Base-by-base conservation (phyloP, 2,113 vertebrate species). In the Hepsetus odoe region DNA sequence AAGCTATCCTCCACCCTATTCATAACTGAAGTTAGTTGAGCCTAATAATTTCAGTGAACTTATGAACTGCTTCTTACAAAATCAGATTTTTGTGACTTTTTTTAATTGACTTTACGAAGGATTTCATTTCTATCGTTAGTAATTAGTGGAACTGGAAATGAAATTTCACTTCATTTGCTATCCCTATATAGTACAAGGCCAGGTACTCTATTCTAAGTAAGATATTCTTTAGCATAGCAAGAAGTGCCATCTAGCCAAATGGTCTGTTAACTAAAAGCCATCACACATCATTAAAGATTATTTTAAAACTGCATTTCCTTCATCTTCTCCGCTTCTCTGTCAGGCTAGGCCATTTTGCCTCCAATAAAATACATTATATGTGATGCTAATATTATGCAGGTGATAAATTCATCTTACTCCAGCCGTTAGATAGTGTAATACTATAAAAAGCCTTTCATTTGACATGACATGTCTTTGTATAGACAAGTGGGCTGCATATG, bases 371-470 rank as follows among this genome's bases (percentile, higher is more conserved):
- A 69, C 75, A 69, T 76, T 58, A 32, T 35, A 32, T 9, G 13
- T 22, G 55, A 69, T 55, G 53, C 66, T 2, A 26, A 20, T 67
- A 69, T 77, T 70, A 69, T 20, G 66, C 75, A 77, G 30, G 59
- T 76, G 72, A 80, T 79, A 64, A 66, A 72, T 65, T 80, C 68
- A 44, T 61, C 16, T 5, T 32, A 49, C 51, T 59, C 35, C 40
- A 67, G 59, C 74, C 30, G 46, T 83, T 66, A 71, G 22, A 55
- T 75, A 62, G 70, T 42, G 66, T 75, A 26, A 75, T 72, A 38
- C 72, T 49, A 55, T 80, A 28, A 67, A 62, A 72, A 72, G 30
- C 49, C 61, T 5, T 51, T 66, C 49, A 24, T 67, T 66, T 76
- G 72, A 75, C 51, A 28, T 74, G 51, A 72, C 62, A 68, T 22